Base-by-base conservation (phyloP, 2,888 invertebrate species). In the Leucophenga montana region DNA sequence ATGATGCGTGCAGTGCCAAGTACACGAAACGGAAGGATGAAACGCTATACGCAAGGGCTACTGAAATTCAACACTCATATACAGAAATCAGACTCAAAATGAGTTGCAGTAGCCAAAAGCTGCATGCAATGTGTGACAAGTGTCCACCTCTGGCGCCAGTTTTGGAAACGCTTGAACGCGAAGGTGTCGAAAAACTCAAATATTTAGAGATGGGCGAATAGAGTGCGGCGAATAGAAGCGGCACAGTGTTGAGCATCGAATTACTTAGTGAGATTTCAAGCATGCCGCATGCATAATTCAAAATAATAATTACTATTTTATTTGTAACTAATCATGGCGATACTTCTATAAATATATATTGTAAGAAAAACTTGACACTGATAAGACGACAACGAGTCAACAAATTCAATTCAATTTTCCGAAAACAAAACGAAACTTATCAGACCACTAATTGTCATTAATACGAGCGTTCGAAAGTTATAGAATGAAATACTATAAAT, bases 301-400 rank as follows among this genome's bases (percentile, higher is more conserved):
- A 50, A 50, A 50, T n/a, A 50, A 50, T 54, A 1, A 22, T 54
- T 54, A 18, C n/a, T n/a, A 20, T 61, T 61, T 39, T 61, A 39
- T 39, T 39, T 39, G 39, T 39, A 39, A 8, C 39, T 39, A 39
- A 39, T 39, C 39, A 8, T 39, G 8, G 4, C 27, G 27, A 27
- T 4, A 27, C 27, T 27, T 27, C n/a, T n/a, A n/a, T n/a, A n/a
- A n/a, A 27, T 27, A 27, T 27, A 27, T 27, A 39, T 8, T 11
- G 8, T 5, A 39, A 8, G 39, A 39, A 39, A 39, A 80, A 77
- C 72, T 80, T 71, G 27, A 83, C 64, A 27, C 82, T 31, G 83
- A 83, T 83, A 83, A 77, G 82, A n/a, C n/a, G n/a, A n/a, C n/a
- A n/a, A n/a, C n/a, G n/a, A 83, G 27, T 81, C 78, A 84, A 73